Conservation (phyloP, 2,888 invertebrate species). For the Lysandra coridon region DNA sequence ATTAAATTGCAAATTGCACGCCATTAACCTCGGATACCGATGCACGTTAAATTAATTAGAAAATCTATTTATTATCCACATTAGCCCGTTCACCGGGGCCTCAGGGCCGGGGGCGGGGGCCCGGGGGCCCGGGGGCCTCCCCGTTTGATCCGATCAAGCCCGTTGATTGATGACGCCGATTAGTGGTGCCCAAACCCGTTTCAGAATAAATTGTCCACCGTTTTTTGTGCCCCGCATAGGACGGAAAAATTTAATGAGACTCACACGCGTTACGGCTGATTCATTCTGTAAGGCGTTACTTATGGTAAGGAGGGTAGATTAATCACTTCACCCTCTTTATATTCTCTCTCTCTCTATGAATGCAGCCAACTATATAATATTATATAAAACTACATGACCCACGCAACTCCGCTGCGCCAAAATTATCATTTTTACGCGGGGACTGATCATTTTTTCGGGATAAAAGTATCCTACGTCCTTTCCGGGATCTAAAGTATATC, state of each 20-base stretch:
- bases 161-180: conserved; percentile 79
- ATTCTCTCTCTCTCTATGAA: not conserved
- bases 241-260: conserved; percentile 48
- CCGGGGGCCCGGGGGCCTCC: conserved; percentile 48
- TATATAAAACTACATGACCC: too few relatives aligned
- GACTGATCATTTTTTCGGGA: too few relatives aligned
- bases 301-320: not conserved
- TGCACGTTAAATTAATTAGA: conserved; percentile 42
- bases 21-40: conserved; percentile 20
- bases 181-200: conserved; percentile 75
- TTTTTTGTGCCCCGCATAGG: conserved; percentile 63
- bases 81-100: conserved; percentile 23
- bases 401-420: too few relatives aligned
- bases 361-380: not conserved
- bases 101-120: conserved; percentile 45
- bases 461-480: too few relatives aligned
- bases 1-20: conserved; percentile 3
- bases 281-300: not conserved
- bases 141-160: conserved; percentile 72
- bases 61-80: conserved; percentile 35
- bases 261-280: conserved; percentile 32
- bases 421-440: too few relatives aligned
- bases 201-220: conserved; percentile 75
- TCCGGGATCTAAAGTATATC: too few relatives aligned
- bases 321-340: not conserved